These are phyloP conservation scores for Lycodopsis pacificus DNA, from an alignment of 2,797 vertebrate species.

Conservation along the genomic window DNA sequence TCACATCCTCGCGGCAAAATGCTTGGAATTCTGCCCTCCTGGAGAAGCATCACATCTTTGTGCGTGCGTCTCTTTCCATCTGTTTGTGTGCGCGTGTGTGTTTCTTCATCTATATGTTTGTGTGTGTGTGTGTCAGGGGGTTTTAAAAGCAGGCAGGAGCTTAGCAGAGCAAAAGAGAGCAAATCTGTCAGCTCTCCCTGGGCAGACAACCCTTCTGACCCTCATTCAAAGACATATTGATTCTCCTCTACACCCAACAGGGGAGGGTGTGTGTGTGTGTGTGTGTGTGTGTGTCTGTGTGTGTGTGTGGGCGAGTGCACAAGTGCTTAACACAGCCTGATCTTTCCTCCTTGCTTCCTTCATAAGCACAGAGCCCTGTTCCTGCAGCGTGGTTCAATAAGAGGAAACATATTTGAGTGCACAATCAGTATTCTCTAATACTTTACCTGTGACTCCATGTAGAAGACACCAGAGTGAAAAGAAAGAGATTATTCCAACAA, in stretches of 20 bases:
- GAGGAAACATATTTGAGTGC: constrained; percentile 42
- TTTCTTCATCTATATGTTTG: constrained; percentile 50
- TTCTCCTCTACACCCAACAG: constrained; percentile 86
- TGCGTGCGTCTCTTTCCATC: constrained; percentile 33
- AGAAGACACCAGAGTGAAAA: neutral
- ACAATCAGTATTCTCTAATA: constrained; percentile 47
- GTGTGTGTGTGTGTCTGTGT: constrained; percentile 55
- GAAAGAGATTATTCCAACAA: constrained; percentile 36
- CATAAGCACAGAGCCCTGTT: constrained; percentile 47
- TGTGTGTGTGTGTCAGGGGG: constrained; percentile 70
- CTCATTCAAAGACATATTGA: constrained; percentile 91
- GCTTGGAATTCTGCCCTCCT: constrained; percentile 81
- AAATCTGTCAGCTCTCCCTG: constrained; percentile 90
- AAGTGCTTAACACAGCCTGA: constrained; percentile 76
- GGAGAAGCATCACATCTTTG: constrained; percentile 66
- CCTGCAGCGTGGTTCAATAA: constrained; percentile 48
- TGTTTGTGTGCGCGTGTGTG: constrained; percentile 43
- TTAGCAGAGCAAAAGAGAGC: constrained; percentile 88
- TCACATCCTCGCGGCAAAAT: constrained; percentile 85
- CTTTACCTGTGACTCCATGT: constrained; percentile 12
- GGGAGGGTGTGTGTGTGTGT: constrained; percentile 70
- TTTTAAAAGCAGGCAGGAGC: constrained; percentile 79
- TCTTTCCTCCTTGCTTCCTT: constrained; percentile 66
- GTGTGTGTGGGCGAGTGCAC: constrained; percentile 37
- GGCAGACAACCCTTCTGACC: constrained; percentile 89